Base-by-base conservation (phyloP, 1,140 invertebrate genomes). In the Gryllus bimaculatus region DNA sequence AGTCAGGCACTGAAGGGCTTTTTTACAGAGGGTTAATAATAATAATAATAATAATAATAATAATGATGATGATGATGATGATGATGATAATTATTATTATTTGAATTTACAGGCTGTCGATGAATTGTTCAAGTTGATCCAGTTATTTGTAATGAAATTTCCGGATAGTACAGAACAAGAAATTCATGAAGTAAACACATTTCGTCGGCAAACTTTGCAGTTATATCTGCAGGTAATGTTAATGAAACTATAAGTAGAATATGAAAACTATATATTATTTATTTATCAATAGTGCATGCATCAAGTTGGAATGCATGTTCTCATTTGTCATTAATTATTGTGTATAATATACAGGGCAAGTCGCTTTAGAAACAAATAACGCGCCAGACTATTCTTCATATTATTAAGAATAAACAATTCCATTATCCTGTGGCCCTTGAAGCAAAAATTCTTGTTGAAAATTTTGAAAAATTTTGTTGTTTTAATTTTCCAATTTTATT, bases 41-140 rank as follows among this genome's bases (percentile, higher is more conserved):
- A n/a, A n/a, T n/a, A n/a, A n/a, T n/a, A n/a, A n/a, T n/a, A n/a
- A n/a, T n/a, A n/a, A n/a, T n/a, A n/a, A n/a, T n/a, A n/a, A n/a
- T n/a, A n/a, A n/a, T n/a, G n/a, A n/a, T n/a, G n/a, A n/a, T n/a
- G n/a, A n/a, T n/a, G n/a, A n/a, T n/a, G n/a, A n/a, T 39, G 18
- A 7, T 73, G 74, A n/a, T 5, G 39, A 21, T 74, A 26, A 74
- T 21, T 39, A 77, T 6, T 13, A 47, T 76, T 54, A 49, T 82
- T 81, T 75, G 15, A 79, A 74, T 66, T 81, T 85, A 66, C 81
- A 93, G 91, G 95, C 95, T 73, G 95, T 96, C 8, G 95, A 96
- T 80, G 96, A 98, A 86, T 85, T 98, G 74, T 96, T 97, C 81
- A 94, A 94, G 85, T 85, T 96, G 81, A 96, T 96, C 93, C 91